phyloP scores from a whole-genome alignment of 2,888 invertebrate species.

The Phaonia tiefii region DNA sequence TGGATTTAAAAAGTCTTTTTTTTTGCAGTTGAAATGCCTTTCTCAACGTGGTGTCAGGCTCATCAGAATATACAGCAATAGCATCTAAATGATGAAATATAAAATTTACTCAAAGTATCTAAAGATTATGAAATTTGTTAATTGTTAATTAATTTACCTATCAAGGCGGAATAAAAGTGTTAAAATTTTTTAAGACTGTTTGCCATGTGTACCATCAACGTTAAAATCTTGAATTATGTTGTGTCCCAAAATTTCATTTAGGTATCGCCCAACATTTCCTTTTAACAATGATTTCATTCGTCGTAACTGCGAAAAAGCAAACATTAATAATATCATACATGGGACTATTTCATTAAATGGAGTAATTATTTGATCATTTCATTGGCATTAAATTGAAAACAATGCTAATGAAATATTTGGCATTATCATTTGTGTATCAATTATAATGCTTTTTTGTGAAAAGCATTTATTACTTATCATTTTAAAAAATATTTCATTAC shows the following conservation, averaged over 20 bases:
- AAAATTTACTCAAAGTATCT: constrained; percentile 3
- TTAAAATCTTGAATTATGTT: not conserved
- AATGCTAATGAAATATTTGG: too few relatives aligned
- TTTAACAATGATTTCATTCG: not conserved
- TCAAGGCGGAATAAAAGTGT: too few relatives aligned
- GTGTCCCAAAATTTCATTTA: constrained; percentile 1
- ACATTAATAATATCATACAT: not conserved
- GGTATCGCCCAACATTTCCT: not conserved
- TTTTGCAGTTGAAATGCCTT: not conserved
- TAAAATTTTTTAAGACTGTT: not conserved
- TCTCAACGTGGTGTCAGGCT: not conserved
- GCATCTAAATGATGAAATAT: not conserved
- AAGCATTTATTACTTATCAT: too few relatives aligned
- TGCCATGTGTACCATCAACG: too few relatives aligned
- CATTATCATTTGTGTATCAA: too few relatives aligned
- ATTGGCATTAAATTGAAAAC: too few relatives aligned
- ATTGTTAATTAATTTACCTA: too few relatives aligned
- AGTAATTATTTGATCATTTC: too few relatives aligned
- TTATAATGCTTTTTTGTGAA: too few relatives aligned
- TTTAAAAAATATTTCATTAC: too few relatives aligned
- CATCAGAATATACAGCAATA: not conserved
- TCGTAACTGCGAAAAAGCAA: not conserved
- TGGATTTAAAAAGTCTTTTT: not conserved
- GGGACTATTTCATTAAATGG: too few relatives aligned
- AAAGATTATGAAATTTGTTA: too few relatives aligned